These are phyloP conservation scores for Drosophila nigricruria DNA, from an alignment of 2,888 invertebrate species.

Conservation along the genomic window DNA sequence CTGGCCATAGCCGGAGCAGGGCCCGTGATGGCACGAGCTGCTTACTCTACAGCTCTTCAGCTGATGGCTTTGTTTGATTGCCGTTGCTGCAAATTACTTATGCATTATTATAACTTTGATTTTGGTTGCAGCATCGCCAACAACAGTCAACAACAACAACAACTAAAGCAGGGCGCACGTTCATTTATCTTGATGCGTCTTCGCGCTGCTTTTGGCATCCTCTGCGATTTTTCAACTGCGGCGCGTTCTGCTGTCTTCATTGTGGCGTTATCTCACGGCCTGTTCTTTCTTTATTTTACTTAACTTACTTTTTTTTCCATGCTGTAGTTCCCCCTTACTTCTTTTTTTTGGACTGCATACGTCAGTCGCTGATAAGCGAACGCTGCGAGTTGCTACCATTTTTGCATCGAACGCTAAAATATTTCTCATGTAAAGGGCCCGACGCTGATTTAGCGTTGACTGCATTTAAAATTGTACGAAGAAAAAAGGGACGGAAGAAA, in stretches of 20 bases:
- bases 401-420: slow-evolving; percentile 79
- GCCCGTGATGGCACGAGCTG: slow-evolving; percentile 69
- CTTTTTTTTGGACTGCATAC: slow-evolving; percentile 58
- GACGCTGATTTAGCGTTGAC: slow-evolving; percentile 60
- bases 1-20: slow-evolving; percentile 7
- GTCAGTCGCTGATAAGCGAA: slow-evolving; percentile 76
- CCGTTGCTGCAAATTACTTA: slow-evolving; percentile 76
- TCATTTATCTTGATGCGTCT: slow-evolving; percentile 74
- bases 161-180: slow-evolving; percentile 57
- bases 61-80: slow-evolving; percentile 71
- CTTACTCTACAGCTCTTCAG: slow-evolving; percentile 11
- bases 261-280: slow-evolving; percentile 73
- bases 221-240: slow-evolving; percentile 75
- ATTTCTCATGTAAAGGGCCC: slow-evolving; percentile 76
- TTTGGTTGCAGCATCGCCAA: slow-evolving; percentile 41
- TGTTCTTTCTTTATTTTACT: slow-evolving; percentile 46
- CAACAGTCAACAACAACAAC: slow-evolving; percentile 10
- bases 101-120: slow-evolving; percentile 78
- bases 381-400: slow-evolving; percentile 73
- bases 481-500: background rate
- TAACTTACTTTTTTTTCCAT: background rate
- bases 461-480: slow-evolving; percentile 5
- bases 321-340: slow-evolving; percentile 7
- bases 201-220: slow-evolving; percentile 35
- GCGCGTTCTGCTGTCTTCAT: slow-evolving; percentile 81